Base-by-base conservation (phyloP, 1,140 invertebrate species). In the Cotesia typhae region DNA sequence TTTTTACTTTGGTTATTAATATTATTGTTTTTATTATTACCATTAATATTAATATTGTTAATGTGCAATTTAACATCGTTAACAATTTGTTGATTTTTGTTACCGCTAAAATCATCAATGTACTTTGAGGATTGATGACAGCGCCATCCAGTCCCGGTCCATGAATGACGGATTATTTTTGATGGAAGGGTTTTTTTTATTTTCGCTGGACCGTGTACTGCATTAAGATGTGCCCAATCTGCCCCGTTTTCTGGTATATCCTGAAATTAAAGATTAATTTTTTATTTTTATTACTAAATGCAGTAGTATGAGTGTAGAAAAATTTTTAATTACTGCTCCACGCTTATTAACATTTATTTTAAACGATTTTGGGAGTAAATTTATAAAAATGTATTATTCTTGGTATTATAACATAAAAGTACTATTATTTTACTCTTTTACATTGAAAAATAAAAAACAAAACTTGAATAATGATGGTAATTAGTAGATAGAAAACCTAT, bases 241-340 rank as follows among this genome's bases (percentile, higher is more conserved):
- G 95, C 94, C 0, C 95, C 96, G 78, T 98, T 98, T 84, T 97
- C 95, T 0, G 95, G 95, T 57, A 97, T 94, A 80, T 97, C 96
- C 93, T 97, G 81, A 14, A 78, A 12, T 55, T 5, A 55, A 3
- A 87, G 81, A 47, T 10, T 9, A 47, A 47, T 2, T 9, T 5
- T 47, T 47, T 7, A 9, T 47, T 47, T 28, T 28, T 28, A 28
- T 28, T 28, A 28, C 28, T 28, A 28, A 28, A 28, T 28, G 28
- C 28, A 28, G 28, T 28, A 28, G 28, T 28, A 28, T 28, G 1
- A 28, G 28, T 28, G 2, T 28, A 28, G 28, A 28, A 28, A 28
- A 28, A 28, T 3, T 28, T 28, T 28, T 1, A 28, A 28, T 28
- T 28, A 28, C 3, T 28, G 28, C 28, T 28, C 1, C 3, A 28